Conservation (phyloP, 2,113 vertebrate species). For the Cariama cristata region DNA sequence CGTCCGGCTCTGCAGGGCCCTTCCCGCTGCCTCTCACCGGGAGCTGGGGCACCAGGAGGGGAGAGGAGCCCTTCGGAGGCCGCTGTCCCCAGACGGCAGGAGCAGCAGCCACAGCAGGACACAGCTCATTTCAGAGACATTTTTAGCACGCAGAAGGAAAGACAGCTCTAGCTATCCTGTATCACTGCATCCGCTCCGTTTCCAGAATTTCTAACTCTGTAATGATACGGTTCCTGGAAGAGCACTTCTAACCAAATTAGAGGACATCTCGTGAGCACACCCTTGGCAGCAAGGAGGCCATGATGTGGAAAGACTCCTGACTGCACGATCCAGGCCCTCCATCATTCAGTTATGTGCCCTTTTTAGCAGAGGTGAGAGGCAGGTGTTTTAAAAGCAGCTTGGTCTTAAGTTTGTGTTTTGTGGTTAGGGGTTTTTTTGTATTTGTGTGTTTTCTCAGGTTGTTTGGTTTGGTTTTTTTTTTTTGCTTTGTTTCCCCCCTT, state of each 20-base stretch:
- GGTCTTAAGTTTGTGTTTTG: neutral
- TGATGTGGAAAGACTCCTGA: neutral
- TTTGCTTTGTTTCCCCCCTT: neutral
- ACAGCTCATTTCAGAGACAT: neutral
- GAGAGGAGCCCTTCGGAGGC: neutral
- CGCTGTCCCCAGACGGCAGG: rapidly evolving
- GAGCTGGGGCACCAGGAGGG: neutral
- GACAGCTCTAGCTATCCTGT: neutral
- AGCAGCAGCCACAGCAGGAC: neutral
- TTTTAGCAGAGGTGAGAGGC: neutral
- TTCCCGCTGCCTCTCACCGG: neutral
- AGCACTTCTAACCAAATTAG: constrained; percentile 14
- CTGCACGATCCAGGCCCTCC: neutral
- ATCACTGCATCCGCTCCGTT: neutral
- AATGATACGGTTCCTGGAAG: constrained; percentile 5
- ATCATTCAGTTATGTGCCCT: rapidly evolving
- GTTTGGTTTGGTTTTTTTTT: neutral
- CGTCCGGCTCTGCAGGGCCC: neutral
- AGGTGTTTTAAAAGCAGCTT: neutral
- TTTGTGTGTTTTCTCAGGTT: too few relatives aligned
- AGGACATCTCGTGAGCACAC: neutral
- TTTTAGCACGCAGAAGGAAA: neutral
- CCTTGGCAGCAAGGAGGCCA: neutral
- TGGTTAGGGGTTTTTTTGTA: neutral
- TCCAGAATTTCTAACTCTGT: neutral